phyloP scores from a whole-genome alignment of 2,113 vertebrate genomes.

The Triplophysa rosa region DNA sequence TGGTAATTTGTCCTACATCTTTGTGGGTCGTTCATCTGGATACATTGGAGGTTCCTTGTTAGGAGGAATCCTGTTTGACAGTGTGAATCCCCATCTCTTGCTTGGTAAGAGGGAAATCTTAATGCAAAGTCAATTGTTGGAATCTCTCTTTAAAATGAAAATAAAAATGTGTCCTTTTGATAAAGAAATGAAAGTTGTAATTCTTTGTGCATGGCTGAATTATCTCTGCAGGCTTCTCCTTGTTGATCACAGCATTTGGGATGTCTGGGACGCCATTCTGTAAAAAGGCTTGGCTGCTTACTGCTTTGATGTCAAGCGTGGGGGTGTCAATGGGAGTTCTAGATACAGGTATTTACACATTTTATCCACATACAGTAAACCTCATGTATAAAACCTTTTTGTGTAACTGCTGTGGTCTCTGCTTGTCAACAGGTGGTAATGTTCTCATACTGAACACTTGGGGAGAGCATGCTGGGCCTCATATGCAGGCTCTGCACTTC shows the following conservation, averaged over 20 bases:
- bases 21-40: slow-evolving; percentile 85
- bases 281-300: slow-evolving; percentile 77
- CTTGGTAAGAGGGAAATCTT: slow-evolving; percentile 76
- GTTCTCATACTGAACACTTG: slow-evolving; percentile 85
- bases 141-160: too few species aligned
- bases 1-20: slow-evolving; percentile 88
- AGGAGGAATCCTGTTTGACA: slow-evolving; percentile 85
- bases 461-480: slow-evolving; percentile 81
- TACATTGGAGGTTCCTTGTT: slow-evolving; percentile 86
- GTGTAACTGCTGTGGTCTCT: background rate
- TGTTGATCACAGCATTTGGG: slow-evolving; percentile 81
- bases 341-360: slow-evolving; percentile 81
- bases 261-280: slow-evolving; percentile 87
- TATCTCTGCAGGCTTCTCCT: slow-evolving; percentile 64
- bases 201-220: slow-evolving; percentile 1
- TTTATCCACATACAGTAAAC: background rate
- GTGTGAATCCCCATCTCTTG: slow-evolving; percentile 80
- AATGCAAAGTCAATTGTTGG: too few species aligned
- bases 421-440: slow-evolving; percentile 81
- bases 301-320: slow-evolving; percentile 79
- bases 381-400: background rate
- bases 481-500: slow-evolving; percentile 95
- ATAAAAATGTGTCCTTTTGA: too few species aligned
- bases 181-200: background rate
- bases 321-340: slow-evolving; percentile 86